These are phyloP conservation scores for Nothoprocta pentlandii DNA, from an alignment of 2,113 vertebrate species.

Conservation along the genomic window DNA sequence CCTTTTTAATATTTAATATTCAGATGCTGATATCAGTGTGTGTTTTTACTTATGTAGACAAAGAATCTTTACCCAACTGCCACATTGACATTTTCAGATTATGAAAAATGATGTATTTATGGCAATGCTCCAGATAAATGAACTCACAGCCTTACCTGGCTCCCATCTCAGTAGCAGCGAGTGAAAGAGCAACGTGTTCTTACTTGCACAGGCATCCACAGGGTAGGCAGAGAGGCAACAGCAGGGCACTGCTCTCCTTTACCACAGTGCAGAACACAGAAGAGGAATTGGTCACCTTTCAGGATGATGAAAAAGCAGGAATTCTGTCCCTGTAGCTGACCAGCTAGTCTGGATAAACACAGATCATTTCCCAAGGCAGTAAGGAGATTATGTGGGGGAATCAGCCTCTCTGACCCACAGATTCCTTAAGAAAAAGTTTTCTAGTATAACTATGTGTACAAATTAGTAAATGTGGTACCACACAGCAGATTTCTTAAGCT, in stretches of 20 bases:
- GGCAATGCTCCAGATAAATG: neutral
- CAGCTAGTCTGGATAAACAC: fast-evolving
- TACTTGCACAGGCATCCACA: neutral
- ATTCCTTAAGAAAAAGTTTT: neutral
- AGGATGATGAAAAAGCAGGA: neutral
- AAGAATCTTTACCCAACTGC: neutral
- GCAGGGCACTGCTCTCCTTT: neutral
- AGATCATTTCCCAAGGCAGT: neutral
- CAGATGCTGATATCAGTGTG: neutral
- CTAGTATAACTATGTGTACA: neutral
- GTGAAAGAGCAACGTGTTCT: neutral
- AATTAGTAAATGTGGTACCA: neutral
- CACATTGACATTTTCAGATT: neutral
- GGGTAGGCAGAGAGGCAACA: neutral
- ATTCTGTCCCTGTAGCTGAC: neutral
- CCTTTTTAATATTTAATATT: neutral
- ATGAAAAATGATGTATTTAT: neutral
- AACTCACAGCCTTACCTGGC: neutral
- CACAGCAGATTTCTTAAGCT: neutral
- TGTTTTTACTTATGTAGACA: neutral
- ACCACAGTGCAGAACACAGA: neutral
- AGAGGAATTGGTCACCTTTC: neutral
- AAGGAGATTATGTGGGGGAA: neutral
- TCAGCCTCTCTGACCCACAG: neutral
- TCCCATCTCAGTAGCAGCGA: neutral